These are phyloP conservation scores for Enhydra lutris DNA, from an alignment of 2,113 vertebrate genomes.

Conservation along the genomic window DNA sequence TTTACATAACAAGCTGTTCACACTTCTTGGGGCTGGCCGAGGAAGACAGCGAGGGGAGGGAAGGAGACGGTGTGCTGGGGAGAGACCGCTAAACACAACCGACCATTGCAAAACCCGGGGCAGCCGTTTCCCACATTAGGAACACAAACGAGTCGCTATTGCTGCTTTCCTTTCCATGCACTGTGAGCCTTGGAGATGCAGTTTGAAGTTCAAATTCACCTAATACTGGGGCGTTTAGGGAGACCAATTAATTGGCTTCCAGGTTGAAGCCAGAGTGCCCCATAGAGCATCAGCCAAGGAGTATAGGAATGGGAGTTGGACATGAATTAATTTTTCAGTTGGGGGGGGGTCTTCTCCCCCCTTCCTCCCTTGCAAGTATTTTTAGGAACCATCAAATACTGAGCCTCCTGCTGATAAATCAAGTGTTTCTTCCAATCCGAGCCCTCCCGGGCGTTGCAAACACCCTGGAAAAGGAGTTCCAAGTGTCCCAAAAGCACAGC, in stretches of 20 bases:
- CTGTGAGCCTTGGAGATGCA: background rate
- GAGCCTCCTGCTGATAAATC: background rate
- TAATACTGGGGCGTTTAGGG: background rate
- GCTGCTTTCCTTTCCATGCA: background rate
- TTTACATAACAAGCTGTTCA: conserved; percentile 41
- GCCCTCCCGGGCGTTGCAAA: background rate
- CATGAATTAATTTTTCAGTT: background rate
- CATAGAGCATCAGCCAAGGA: background rate
- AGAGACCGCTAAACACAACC: background rate
- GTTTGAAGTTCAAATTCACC: background rate
- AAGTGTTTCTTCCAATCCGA: background rate
- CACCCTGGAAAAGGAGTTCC: background rate
- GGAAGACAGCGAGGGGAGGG: background rate
- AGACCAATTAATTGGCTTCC: background rate
- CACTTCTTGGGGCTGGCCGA: background rate
- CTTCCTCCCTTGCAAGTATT: background rate
- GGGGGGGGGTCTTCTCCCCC: background rate
- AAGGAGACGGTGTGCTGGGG: background rate
- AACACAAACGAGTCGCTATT: background rate
- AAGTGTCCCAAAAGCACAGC: background rate
- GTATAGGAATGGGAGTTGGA: background rate
- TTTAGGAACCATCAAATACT: background rate
- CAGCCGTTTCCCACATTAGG: background rate
- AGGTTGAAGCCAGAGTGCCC: background rate
- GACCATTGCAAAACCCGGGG: background rate